These are phyloP conservation scores for Tupaia chinensis DNA, from an alignment of 2,113 vertebrate genomes.

Conservation along the genomic window DNA sequence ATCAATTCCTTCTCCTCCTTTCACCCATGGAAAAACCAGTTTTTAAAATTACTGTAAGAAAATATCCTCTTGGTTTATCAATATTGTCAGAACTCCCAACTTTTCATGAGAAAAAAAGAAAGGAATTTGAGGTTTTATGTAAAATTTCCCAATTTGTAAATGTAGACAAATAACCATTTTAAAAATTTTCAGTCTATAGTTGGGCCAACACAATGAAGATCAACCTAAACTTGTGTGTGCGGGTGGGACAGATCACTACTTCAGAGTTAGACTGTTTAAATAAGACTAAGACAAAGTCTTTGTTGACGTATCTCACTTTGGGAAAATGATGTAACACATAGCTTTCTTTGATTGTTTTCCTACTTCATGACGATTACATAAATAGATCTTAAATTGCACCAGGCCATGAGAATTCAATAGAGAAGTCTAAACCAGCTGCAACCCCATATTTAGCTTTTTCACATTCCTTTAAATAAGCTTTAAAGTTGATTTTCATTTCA, in stretches of 20 bases:
- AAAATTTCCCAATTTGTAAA: not conserved
- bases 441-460: conserved; percentile 79
- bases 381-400: conserved; percentile 80
- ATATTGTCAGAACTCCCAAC: not conserved
- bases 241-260: not conserved
- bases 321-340: conserved; percentile 72
- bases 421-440: conserved; percentile 76
- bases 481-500: conserved; percentile 81
- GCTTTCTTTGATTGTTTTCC: conserved; percentile 62
- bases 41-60: not conserved
- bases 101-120: not conserved
- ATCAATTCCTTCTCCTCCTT: too few species aligned
- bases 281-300: not conserved
- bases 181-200: not conserved
- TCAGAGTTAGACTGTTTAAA: conserved; percentile 30
- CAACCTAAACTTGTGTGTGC: not conserved
- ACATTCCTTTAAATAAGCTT: conserved; percentile 77
- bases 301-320: not conserved
- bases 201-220: not conserved
- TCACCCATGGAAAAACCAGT: too few species aligned
- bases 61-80: not conserved
- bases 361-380: conserved; percentile 73
- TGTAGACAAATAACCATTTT: not conserved
- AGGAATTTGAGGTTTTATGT: not conserved
- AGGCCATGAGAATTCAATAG: conserved; percentile 74